Conservation (phyloP, 2,113 vertebrate species). For the Corydoras sp. region DNA sequence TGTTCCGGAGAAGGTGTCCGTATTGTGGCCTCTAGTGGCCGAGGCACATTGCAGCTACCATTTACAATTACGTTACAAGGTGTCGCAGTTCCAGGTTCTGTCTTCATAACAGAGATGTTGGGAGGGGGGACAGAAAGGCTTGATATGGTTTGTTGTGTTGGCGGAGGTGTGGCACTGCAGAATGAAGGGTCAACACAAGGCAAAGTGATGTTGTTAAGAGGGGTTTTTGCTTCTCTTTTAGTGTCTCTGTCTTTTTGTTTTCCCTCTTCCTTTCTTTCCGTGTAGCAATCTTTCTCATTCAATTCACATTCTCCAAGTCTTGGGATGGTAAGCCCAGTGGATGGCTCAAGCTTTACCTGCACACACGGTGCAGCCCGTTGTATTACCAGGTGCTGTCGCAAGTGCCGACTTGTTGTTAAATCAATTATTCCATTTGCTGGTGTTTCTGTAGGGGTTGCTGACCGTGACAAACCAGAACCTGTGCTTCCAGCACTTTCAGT, state of each 20-base stretch:
- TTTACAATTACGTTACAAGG: slow-evolving; percentile 97
- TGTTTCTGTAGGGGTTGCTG: slow-evolving; percentile 66
- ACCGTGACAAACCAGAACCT: slow-evolving; percentile 58
- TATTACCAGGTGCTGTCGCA: slow-evolving; percentile 87
- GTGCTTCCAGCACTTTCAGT: slow-evolving; percentile 68
- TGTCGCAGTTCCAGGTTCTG: slow-evolving; percentile 66
- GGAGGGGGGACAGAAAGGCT: slow-evolving; percentile 29
- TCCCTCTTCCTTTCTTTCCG: slow-evolving; percentile 53
- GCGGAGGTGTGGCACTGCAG: slow-evolving; percentile 52
- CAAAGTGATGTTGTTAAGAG: slow-evolving; percentile 65
- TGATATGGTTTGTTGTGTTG: slow-evolving; percentile 46
- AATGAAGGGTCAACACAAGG: slow-evolving; percentile 67
- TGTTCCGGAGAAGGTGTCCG: slow-evolving; percentile 54
- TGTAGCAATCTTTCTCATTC: slow-evolving; percentile 53
- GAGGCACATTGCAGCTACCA: slow-evolving; percentile 54
- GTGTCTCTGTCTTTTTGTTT: slow-evolving; percentile 63
- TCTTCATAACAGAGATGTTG: slow-evolving; percentile 54
- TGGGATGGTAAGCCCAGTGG: slow-evolving; percentile 19
- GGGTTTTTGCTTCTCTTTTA: slow-evolving; percentile 65
- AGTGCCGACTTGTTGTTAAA: slow-evolving; percentile 83
- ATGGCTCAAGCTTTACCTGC: slow-evolving; percentile 81
- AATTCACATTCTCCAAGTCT: slow-evolving; percentile 37
- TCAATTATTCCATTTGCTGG: slow-evolving; percentile 91
- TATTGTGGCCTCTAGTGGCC: slow-evolving; percentile 55
- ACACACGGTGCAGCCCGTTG: slow-evolving; percentile 77